Base-by-base conservation (phyloP, 2,888 invertebrate species). In the Hipparchia sbordonii region DNA sequence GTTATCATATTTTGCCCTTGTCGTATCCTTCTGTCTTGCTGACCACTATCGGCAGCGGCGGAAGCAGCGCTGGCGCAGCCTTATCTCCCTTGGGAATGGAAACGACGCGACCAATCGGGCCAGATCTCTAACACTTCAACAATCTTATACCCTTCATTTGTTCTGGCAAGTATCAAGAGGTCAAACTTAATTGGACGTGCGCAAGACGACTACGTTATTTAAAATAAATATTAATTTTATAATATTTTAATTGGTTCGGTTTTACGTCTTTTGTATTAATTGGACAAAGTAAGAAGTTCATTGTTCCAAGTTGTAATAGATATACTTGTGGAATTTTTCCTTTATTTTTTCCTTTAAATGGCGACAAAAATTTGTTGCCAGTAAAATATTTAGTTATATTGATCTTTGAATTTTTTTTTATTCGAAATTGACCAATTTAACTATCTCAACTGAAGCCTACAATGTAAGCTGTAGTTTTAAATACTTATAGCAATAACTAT, bases 61-160 rank as follows among this genome's bases (percentile, higher is more conserved):
- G 83, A 84, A 82, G 75, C 84, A 82, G 84, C 88, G 85, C 84
- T 79, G 75, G 82, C 84, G 84, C 81, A 81, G 79, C 85, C 86
- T 88, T 91, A 90, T 91, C 88, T 85, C 80, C 69, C 79, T 71
- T 77, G 77, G 78, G 80, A 79, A 85, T 84, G 84, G 85, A 88
- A 84, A 82, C 78, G 77, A 76, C 67, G 78, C 81, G 80, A 80
- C 89, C 88, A 89, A 83, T 80, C 82, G 80, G 79, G 78, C 72
- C 78, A 83, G 88, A 86, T 82, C 87, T 83, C 80, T 81, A 77
- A 74, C 80, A 75, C 79, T 78, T 77, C 75, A 76, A 80, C 78
- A 78, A 80, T 80, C 81, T 83, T 81, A 76, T 73, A 75, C 79
- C 79, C 77, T 78, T 80, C 79, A 79, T 82, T 86, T 87, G 86